Conservation (phyloP, 1,140 invertebrate species). For the Saccostrea glomerata region DNA sequence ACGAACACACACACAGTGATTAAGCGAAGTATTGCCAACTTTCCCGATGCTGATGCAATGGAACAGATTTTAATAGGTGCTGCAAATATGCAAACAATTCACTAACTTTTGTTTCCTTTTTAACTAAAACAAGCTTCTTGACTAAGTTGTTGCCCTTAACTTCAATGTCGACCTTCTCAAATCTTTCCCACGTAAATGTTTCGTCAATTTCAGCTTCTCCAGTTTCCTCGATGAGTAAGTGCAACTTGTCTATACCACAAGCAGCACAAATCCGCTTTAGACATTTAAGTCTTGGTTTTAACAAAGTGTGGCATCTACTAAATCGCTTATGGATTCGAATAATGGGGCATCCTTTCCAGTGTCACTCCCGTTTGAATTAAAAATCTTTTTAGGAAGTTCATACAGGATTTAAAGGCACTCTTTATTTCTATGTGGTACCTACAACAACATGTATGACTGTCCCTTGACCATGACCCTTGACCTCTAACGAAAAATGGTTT, state of each 20-base stretch:
- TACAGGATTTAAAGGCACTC: not conserved
- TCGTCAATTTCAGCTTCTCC: not conserved
- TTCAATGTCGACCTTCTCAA: not conserved
- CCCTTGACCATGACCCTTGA: not conserved
- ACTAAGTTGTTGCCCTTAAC: not conserved
- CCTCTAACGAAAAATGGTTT: slow-evolving; percentile 3
- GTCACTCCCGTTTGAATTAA: not conserved
- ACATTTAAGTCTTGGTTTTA: not conserved
- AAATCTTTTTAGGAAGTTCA: not conserved
- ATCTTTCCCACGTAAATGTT: not conserved
- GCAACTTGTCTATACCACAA: not conserved
- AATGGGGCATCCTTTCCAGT: not conserved
- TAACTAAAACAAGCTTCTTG: not conserved
- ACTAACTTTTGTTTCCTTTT: slow-evolving; percentile 42
- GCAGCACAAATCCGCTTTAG: not conserved
- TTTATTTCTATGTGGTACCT: not conserved
- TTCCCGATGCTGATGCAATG: slow-evolving; percentile 44
- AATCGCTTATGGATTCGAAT: not conserved
- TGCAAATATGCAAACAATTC: slow-evolving; percentile 45
- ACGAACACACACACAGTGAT: slow-evolving; percentile 42
- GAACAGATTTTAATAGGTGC: slow-evolving; percentile 41
- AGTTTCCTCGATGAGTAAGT: slow-evolving; percentile 18
- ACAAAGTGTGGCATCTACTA: not conserved
- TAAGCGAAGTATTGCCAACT: slow-evolving; percentile 46
- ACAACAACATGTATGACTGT: not conserved